Base-by-base conservation (phyloP, 2,113 vertebrate genomes). In the Alligator mississippiensis region DNA sequence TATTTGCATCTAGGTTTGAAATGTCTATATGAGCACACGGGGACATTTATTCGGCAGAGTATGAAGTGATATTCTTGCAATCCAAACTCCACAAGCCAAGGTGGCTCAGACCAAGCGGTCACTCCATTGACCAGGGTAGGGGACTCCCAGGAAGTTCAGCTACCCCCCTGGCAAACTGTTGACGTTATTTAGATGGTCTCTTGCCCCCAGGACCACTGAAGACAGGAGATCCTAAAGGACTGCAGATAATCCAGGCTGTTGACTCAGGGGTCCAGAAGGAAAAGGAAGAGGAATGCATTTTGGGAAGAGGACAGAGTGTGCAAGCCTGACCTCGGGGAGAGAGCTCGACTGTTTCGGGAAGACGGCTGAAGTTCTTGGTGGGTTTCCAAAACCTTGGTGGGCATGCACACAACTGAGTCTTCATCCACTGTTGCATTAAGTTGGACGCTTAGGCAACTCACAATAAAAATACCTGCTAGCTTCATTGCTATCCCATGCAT, bases 1-100 rank as follows among this genome's bases (percentile, higher is more conserved):
- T 93, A 92, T 82, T 88, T 96, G 75, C 88, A 72, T 84, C 72
- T 66, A 70, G 25, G 28, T 64, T 24, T 83, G 77, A 95, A 96
- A 93, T 4, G 12, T 78, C 84, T 93, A 84, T 79, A 84, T 92
- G 94, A 95, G 90, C 78, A 92, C 87, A 87, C 5, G 6, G 91
- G 68, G 94, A 80, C 81, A 66, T 87, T 90, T 80, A 60, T 92
- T 72, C 70, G 87, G 79, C 47, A 55, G 19, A 34, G 74, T 66
- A 8, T 22, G 34, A 19, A 83, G 75, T 27, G 54, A 83, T 55
- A 70, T 9, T 18, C 27, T 72, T 87, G 70, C 14, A 61, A 79
- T 89, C 47, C 34, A 80, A 90, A 92, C 63, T 10, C n/a, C 34
- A 2, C 3, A 14, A 55, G 74, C 78, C 92, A 83, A 13, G 93